Evolutionary conservation across 2,113 vertebrate species (phyloP).

Genomic region (Labeo rohita): DNA sequence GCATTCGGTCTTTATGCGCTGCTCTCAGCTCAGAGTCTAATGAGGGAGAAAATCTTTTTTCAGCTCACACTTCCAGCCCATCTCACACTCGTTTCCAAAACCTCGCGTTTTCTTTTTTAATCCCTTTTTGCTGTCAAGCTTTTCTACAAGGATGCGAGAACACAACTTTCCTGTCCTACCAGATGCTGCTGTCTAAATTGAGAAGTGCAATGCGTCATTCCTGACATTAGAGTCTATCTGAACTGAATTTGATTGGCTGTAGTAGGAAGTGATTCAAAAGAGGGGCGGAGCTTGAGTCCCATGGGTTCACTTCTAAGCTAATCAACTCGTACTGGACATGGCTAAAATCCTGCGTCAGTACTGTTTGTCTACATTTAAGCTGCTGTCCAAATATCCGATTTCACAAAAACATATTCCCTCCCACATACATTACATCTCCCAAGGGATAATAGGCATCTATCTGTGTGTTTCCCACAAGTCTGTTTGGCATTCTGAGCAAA

Average conservation of each 20-base stretch:
- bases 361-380: conserved; percentile 9
- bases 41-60: neutral
- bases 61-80: neutral
- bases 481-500: conserved; percentile 38
- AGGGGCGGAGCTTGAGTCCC: conserved; percentile 39
- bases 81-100: conserved; percentile 22
- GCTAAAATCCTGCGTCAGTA: conserved; percentile 42
- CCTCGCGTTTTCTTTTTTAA: neutral
- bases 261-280: conserved; percentile 26
- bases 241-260: neutral
- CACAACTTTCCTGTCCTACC: conserved; percentile 14
- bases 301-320: conserved; percentile 16
- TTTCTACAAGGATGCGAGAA: neutral
- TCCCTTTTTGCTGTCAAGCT: conserved; percentile 10
- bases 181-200: conserved; percentile 25
- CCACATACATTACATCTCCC: conserved; percentile 48
- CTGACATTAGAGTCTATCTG: conserved; percentile 36
- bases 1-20: neutral
- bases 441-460: conserved; percentile 47
- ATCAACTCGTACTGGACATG: neutral
- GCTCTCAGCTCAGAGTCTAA: conserved; percentile 42
- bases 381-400: conserved; percentile 38
- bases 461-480: conserved; percentile 49
- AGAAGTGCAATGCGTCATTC: conserved; percentile 35
- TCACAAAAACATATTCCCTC: conserved; percentile 47